Evolutionary conservation across 2,888 invertebrate genomes (phyloP).

Genomic region (Ochlodes sylvanus): DNA sequence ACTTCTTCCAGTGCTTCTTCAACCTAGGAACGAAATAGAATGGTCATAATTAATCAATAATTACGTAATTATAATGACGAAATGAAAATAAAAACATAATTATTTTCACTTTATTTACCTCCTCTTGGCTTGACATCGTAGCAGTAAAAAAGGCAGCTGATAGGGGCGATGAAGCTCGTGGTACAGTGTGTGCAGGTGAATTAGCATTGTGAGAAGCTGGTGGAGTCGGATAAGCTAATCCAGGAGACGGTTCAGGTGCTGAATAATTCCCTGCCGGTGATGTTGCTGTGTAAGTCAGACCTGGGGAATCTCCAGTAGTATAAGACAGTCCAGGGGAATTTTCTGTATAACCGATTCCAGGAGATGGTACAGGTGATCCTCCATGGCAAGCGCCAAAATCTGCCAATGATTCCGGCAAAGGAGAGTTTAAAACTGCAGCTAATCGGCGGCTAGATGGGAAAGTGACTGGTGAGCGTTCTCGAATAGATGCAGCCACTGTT

Average conservation of each 20-base stretch:
- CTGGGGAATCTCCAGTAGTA: slow-evolving; percentile 87
- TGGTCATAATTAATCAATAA: slow-evolving; percentile 6
- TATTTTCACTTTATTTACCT: slow-evolving; percentile 62
- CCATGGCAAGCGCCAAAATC: slow-evolving; percentile 93
- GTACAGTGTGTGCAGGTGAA: slow-evolving; percentile 86
- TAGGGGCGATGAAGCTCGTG: slow-evolving; percentile 91
- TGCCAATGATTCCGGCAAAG: slow-evolving; percentile 91
- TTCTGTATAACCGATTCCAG: slow-evolving; percentile 77
- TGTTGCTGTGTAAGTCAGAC: slow-evolving; percentile 69
- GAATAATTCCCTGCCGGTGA: slow-evolving; percentile 76
- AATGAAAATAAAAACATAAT: no score
- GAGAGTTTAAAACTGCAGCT: slow-evolving; percentile 91
- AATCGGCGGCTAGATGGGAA: slow-evolving; percentile 89
- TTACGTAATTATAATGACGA: background rate
- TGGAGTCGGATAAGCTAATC: slow-evolving; percentile 93
- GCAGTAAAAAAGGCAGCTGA: slow-evolving; percentile 94
- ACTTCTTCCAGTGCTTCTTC: slow-evolving; percentile 95
- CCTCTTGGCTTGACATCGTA: slow-evolving; percentile 94
- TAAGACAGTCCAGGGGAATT: slow-evolving; percentile 89
- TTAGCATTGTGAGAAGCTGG: slow-evolving; percentile 95
- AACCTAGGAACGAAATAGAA: slow-evolving; percentile 71
- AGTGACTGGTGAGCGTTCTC: slow-evolving; percentile 84
- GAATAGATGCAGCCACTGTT: slow-evolving; percentile 82
- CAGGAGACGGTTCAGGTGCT: slow-evolving; percentile 86
- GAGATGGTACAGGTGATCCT: slow-evolving; percentile 79